Evolutionary conservation across 2,888 invertebrate species (phyloP).

Genomic region (Ceraclea dissimilis): DNA sequence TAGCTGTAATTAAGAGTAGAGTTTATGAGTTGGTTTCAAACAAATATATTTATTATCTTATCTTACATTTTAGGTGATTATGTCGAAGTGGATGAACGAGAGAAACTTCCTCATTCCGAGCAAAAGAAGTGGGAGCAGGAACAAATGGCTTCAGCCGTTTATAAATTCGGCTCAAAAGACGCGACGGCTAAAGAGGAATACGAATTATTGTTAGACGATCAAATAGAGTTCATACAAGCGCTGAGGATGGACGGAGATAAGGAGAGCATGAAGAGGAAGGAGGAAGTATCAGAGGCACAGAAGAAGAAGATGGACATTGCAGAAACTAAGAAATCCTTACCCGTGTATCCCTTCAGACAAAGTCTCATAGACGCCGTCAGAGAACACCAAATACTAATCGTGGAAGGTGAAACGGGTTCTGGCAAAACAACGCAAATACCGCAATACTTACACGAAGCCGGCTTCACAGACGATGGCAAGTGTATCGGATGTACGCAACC

Average conservation of each 20-base stretch:
- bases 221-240: constrained; percentile 95
- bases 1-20: not conserved
- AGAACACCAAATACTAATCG: constrained; percentile 84
- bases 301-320: constrained; percentile 73
- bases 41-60: too few species aligned
- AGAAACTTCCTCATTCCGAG: constrained; percentile 75
- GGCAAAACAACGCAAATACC: constrained; percentile 99
- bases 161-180: constrained; percentile 91
- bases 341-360: constrained; percentile 87
- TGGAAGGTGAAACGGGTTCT: constrained; percentile 98
- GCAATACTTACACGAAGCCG: constrained; percentile 93
- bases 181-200: constrained; percentile 71
- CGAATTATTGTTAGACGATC: constrained; percentile 89
- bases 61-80: constrained; percentile 51
- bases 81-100: constrained; percentile 78
- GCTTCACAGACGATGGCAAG: constrained; percentile 74
- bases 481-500: constrained; percentile 97
- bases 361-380: constrained; percentile 86
- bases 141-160: constrained; percentile 86
- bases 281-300: constrained; percentile 58
- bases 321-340: constrained; percentile 87
- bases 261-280: constrained; percentile 38
- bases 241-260: constrained; percentile 69
- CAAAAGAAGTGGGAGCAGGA: constrained; percentile 97
- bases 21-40: too few species aligned